Base-by-base conservation (phyloP, 2,113 vertebrate genomes). In the Paramormyrops kingsleyae region DNA sequence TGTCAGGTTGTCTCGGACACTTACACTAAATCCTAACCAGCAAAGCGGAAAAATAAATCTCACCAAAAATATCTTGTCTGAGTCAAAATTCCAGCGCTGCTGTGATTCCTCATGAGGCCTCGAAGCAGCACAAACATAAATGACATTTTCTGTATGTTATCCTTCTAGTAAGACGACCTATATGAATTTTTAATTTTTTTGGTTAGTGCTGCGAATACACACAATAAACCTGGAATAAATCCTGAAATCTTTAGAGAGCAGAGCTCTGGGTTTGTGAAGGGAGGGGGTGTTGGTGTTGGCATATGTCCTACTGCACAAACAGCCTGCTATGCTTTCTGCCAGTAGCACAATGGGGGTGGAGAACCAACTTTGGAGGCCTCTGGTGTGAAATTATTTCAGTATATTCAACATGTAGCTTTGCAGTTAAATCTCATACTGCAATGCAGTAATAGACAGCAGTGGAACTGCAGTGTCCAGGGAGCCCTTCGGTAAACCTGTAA, bases 271-370 rank as follows among this genome's bases (percentile, higher is more conserved):
- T 49, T 31, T 42, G 31, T 59, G 56, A 47, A 49, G 53, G 27
- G 46, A 7, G 74, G 35, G 42, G 2, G n/a, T 89, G 83, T 89
- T 89, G 83, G 15, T 80, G 88, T 83, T 89, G 88, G 88, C 88
- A 19, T 35, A 39, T 74, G n/a, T 74, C 42, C 47, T 83, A 15
- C 47, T 50, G 70, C 47, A 89, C 66, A 47, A 89, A 52, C 66
- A 80, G 70, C 31, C 66, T 80, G 24, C n/a, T 50, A 39, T 83
- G 35, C 15, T 83, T 70, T 89, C 70, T 59, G 80, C 39, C 88
- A 84, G 77, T 84, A 49, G 44, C 77, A 42, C 74, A 56, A 59
- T 46, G 52, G 74, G 35, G 77, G 80, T 49, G 66, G 31, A 84
- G 21, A 84, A 59, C 13, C 70, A 35, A 4, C n/a, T 53, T 13